A percentile compares a stretch with the other conserved stretches of the same genome.
phyloP scores from a whole-genome alignment of 2,797 vertebrate species.

The Nannoperca australis region DNA sequence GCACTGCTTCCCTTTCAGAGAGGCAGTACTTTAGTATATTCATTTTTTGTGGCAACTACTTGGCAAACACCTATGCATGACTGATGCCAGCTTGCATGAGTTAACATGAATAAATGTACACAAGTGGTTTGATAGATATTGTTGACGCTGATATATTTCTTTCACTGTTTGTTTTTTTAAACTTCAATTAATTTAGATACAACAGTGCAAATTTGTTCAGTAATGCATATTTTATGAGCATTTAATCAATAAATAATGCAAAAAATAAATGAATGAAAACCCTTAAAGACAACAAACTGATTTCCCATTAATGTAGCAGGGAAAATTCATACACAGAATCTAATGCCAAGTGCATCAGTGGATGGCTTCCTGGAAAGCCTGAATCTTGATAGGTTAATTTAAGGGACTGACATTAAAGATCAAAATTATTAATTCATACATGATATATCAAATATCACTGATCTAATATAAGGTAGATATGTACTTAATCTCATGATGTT shows the following conservation, averaged over 20 bases:
- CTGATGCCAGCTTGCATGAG: slow-evolving; percentile 28
- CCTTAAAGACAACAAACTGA: slow-evolving; percentile 4
- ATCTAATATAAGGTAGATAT: slow-evolving; percentile 21
- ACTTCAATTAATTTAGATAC: background rate
- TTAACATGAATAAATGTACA: slow-evolving; percentile 46
- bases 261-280: slow-evolving; percentile 21
- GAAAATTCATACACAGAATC: slow-evolving; percentile 28
- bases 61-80: slow-evolving; percentile 23
- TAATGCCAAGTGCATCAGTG: slow-evolving; percentile 35
- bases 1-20: slow-evolving; percentile 8
- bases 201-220: background rate
- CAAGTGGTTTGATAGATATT: slow-evolving; percentile 16
- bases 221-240: slow-evolving; percentile 26
- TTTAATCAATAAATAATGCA: slow-evolving; percentile 24
- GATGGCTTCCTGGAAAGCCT: slow-evolving; percentile 25
- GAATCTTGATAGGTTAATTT: slow-evolving; percentile 38
- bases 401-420: slow-evolving; percentile 51
- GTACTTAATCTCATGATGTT: no score
- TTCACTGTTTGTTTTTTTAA: slow-evolving; percentile 8
- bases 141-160: slow-evolving; percentile 21
- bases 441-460: slow-evolving; percentile 34
- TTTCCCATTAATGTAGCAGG: slow-evolving; percentile 16
- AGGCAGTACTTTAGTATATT: slow-evolving; percentile 11
- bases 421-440: slow-evolving; percentile 51
- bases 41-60: slow-evolving; percentile 40